A percentile compares a stretch with the other conserved stretches of the same genome.
These are phyloP conservation scores for Prenolepis imparis DNA, from an alignment of 2,888 invertebrate species.

Conservation along the genomic window DNA sequence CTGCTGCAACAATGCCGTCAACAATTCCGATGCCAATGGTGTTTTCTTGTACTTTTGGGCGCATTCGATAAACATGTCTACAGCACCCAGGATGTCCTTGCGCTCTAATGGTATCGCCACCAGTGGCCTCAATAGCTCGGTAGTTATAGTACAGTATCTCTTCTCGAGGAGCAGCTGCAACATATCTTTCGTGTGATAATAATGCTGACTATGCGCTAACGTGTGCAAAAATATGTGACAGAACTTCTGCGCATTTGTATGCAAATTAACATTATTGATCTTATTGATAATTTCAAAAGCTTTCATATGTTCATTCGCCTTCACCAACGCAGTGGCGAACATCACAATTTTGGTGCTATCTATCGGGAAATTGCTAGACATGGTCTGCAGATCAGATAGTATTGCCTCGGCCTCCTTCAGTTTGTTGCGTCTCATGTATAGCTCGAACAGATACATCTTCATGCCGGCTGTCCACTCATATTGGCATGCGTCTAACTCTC, in stretches of 20 bases:
- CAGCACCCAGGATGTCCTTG: constrained; percentile 87
- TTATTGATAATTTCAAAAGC: constrained; percentile 55
- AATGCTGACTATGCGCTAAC: constrained; percentile 85
- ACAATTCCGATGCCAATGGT: constrained; percentile 90
- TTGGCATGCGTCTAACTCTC: constrained; percentile 87
- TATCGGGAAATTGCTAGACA: constrained; percentile 88
- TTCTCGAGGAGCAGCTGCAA: constrained; percentile 87
- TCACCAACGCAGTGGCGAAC: constrained; percentile 88
- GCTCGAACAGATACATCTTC: constrained; percentile 89
- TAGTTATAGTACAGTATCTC: constrained; percentile 88
- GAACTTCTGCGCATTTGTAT: constrained; percentile 86
- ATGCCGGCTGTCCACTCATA: constrained; percentile 88
- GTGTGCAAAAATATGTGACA: constrained; percentile 89
- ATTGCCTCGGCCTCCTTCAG: constrained; percentile 87
- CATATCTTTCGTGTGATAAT: constrained; percentile 86
- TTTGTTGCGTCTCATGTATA: constrained; percentile 88
- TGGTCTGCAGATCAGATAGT: constrained; percentile 87
- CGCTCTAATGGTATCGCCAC: constrained; percentile 88
- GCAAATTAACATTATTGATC: background rate
- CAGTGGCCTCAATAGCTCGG: constrained; percentile 89
- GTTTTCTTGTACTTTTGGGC: constrained; percentile 88
- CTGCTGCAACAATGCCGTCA: constrained; percentile 83
- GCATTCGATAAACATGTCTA: constrained; percentile 87
- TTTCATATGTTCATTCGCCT: constrained; percentile 76
- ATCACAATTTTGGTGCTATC: constrained; percentile 91